Evolutionary conservation across 2,888 invertebrate species (phyloP).

Genomic region (Lasioglossum lativentre): DNA sequence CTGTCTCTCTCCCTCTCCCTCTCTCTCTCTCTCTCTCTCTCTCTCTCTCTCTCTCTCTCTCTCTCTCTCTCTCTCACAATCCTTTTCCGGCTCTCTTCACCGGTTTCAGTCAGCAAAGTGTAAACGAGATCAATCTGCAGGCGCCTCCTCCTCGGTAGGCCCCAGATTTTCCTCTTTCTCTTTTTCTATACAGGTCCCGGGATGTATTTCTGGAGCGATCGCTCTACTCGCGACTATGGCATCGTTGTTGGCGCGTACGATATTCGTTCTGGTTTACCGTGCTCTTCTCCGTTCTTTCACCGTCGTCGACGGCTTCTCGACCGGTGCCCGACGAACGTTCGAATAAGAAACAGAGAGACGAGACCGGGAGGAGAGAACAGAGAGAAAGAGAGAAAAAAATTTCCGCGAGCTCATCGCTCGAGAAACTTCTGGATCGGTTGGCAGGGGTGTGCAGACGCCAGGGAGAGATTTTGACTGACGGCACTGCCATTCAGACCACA

Average conservation of each 20-base stretch:
- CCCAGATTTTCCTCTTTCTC: slow-evolving; percentile 67
- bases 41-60: too few relatives aligned
- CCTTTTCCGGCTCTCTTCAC: slow-evolving; percentile 52
- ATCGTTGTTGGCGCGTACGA: slow-evolving; percentile 57
- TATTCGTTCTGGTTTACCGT: slow-evolving; percentile 45
- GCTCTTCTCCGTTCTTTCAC: slow-evolving; percentile 50
- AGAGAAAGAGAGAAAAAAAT: slow-evolving; percentile 27
- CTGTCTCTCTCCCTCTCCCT: too few relatives aligned
- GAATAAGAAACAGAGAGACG: slow-evolving; percentile 9
- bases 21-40: too few relatives aligned
- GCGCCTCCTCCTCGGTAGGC: slow-evolving; percentile 70
- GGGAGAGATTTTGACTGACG: slow-evolving; percentile 78
- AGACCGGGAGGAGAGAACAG: background rate
- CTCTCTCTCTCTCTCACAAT: slow-evolving; percentile 33
- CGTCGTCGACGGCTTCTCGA: slow-evolving; percentile 39
- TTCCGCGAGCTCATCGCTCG: slow-evolving; percentile 23
- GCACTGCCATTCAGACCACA: slow-evolving; percentile 75
- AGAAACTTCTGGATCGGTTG: slow-evolving; percentile 30
- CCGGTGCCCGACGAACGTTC: background rate
- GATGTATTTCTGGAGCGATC: slow-evolving; percentile 72
- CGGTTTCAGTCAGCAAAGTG: slow-evolving; percentile 74
- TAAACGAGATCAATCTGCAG: slow-evolving; percentile 79
- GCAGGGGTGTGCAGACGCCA: slow-evolving; percentile 23
- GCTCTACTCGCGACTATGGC: slow-evolving; percentile 61
- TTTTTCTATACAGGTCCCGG: slow-evolving; percentile 57